Conservation (phyloP, 2,888 invertebrate genomes). For the Globia sparganii region DNA sequence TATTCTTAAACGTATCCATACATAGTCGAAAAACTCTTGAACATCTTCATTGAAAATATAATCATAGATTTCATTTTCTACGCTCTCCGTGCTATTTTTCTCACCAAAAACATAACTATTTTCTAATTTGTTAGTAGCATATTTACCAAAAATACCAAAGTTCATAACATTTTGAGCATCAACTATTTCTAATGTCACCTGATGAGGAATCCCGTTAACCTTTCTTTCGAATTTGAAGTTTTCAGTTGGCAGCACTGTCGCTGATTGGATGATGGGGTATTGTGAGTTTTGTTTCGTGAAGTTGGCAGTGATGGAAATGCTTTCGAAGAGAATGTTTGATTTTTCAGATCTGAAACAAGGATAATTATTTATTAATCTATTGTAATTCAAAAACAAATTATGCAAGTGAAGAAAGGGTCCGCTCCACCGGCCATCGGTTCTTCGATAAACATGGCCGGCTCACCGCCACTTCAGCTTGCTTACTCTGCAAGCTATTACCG, state of each 20-base stretch:
- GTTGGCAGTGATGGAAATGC: constrained; percentile 75
- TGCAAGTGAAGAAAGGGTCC: not conserved
- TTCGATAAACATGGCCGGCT: not conserved
- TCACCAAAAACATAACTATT: constrained; percentile 26
- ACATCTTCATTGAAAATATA: constrained; percentile 80
- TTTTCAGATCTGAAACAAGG: constrained; percentile 75
- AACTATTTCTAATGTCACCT: constrained; percentile 71
- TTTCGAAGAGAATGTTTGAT: constrained; percentile 75
- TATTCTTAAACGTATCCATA: constrained; percentile 85
- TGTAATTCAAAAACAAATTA: not conserved
- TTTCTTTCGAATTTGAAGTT: constrained; percentile 69
- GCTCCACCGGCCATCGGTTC: not conserved
- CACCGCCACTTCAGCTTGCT: not conserved
- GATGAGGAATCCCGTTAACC: constrained; percentile 58
- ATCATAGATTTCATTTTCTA: constrained; percentile 69
- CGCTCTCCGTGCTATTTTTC: constrained; percentile 55
- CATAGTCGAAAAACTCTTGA: constrained; percentile 82
- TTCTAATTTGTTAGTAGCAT: constrained; percentile 75
- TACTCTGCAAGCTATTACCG: not conserved
- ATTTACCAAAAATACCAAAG: constrained; percentile 80
- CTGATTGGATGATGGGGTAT: constrained; percentile 77
- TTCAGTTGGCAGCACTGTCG: constrained; percentile 60
- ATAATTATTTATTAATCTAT: not conserved
- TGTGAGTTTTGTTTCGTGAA: constrained; percentile 73
- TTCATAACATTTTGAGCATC: constrained; percentile 70